phyloP scores from a whole-genome alignment of 2,113 vertebrate species.

The Phodopus roborovskii region DNA sequence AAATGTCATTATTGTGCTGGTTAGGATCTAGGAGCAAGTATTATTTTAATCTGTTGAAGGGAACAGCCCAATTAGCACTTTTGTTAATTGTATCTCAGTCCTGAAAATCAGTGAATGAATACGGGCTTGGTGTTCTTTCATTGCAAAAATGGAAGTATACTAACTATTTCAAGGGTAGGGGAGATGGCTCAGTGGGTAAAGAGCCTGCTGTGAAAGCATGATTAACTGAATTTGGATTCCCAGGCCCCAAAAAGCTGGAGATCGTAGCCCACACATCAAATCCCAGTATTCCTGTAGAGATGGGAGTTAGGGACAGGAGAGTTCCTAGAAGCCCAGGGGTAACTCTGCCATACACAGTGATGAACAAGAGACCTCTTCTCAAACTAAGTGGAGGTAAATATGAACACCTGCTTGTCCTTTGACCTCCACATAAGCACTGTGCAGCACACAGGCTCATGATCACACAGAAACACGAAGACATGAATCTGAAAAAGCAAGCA shows the following conservation, averaged over 20 bases:
- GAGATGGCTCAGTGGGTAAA: too few relatives aligned
- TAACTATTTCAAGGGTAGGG: not conserved
- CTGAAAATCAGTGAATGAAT: constrained; percentile 22
- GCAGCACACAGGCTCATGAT: too few relatives aligned
- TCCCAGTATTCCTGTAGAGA: not conserved
- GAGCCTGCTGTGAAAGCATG: too few relatives aligned
- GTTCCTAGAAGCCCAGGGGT: not conserved
- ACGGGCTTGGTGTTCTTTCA: constrained; percentile 23
- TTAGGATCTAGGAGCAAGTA: not conserved
- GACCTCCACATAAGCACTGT: not conserved
- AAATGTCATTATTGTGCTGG: not conserved
- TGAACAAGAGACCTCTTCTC: not conserved
- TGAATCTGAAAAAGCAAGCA: not conserved
- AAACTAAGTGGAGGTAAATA: too few relatives aligned
- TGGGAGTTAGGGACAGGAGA: not conserved
- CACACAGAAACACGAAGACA: not conserved
- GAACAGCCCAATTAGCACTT: not conserved
- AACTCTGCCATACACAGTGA: not conserved
- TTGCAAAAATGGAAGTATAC: not conserved
- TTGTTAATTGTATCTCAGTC: constrained; percentile 19
- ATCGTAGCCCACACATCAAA: too few relatives aligned
- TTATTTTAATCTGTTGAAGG: not conserved
- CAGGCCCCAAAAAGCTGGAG: not conserved
- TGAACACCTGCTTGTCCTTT: not conserved
- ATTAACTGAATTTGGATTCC: not conserved